Evolutionary conservation across 1,140 invertebrate genomes (phyloP), one percentile per base, ranked within the genome.

Genomic region (Parapsyche elsis): DNA sequence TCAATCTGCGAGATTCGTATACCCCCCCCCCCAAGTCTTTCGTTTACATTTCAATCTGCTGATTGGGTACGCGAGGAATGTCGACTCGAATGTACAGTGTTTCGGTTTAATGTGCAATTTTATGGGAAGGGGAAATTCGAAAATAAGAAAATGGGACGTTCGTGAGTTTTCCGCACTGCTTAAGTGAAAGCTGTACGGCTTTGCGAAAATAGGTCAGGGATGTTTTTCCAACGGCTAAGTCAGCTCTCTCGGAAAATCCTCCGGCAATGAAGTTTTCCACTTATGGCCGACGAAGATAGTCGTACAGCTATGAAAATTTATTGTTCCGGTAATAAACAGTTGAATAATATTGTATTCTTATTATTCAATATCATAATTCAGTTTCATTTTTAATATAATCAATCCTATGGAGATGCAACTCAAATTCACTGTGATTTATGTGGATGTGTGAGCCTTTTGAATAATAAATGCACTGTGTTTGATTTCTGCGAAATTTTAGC

Each of bases 181-280:
- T 67, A 67, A 67, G 64, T 67, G 64, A 67, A 24, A 67, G 64
- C 64, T 30, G 64, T 67, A 67, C 21, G 64, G 64, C 64, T 67
- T 67, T 67, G 24, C 64, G 64, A 67, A 67, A 67, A 67, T 67
- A n/a, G 64, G 64, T 67, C 64, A 67, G 64, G 23, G 64, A 26
- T 67, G 64, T 67, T 67, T 67, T 67, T 67, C 64, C 64, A 26
- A 26, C 64, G 64, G 64, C 64, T 67, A 67, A 67, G 64, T 67
- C 64, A 67, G 64, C 64, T 67, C 24, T 67, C 64, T 30, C 23
- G 24, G 64, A 67, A 61, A 67, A 67, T 67, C 64, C 64, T 14
- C 14, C 23, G 21, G 64, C 64, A 67, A 67, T 67, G 64, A 67
- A 67, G 64, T 67, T 67, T 67, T 67, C 24, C 64, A 67, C 64